Evolutionary conservation across 2,888 invertebrate species (phyloP).

Genomic region (Gortyna flavago): DNA sequence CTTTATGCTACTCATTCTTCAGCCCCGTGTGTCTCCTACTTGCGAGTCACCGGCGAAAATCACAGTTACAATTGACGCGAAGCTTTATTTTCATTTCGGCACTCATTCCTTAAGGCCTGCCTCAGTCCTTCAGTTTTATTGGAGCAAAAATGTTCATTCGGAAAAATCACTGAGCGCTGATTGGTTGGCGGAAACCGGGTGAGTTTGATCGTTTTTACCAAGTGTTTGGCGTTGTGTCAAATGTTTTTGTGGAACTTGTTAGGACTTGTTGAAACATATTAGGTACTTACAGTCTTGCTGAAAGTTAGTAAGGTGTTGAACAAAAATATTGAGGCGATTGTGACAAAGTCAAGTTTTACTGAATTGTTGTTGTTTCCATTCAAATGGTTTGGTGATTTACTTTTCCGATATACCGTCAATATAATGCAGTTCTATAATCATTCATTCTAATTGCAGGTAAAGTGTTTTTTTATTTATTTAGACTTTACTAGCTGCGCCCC

Average conservation of each 20-base stretch:
- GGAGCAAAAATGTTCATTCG: slow-evolving; percentile 46
- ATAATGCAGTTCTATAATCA: neutral
- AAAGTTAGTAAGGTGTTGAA: neutral
- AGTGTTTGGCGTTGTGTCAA: slow-evolving; percentile 26
- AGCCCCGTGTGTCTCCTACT: slow-evolving; percentile 39
- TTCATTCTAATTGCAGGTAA: neutral
- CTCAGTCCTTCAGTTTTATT: slow-evolving; percentile 49
- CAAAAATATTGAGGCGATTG: neutral
- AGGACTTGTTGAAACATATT: neutral
- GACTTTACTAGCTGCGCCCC: too few relatives aligned
- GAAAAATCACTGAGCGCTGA: slow-evolving; percentile 44
- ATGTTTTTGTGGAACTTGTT: neutral
- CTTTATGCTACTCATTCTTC: neutral
- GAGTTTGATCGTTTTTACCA: slow-evolving; percentile 50
- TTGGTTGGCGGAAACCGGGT: slow-evolving; percentile 40
- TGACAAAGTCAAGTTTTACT: neutral
- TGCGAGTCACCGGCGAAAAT: slow-evolving; percentile 56
- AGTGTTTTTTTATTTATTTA: neutral
- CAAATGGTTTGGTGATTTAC: neutral
- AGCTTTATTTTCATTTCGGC: slow-evolving; percentile 69
- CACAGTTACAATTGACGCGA: slow-evolving; percentile 64
- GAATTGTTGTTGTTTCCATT: neutral
- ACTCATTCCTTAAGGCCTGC: slow-evolving; percentile 55
- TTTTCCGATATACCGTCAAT: neutral
- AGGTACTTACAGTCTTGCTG: neutral